Percentiles rank a stretch among this genome's conserved stretches.
These are phyloP conservation scores for Tinamus major DNA, from an alignment of 2,797 vertebrate genomes.

Conservation along the genomic window DNA sequence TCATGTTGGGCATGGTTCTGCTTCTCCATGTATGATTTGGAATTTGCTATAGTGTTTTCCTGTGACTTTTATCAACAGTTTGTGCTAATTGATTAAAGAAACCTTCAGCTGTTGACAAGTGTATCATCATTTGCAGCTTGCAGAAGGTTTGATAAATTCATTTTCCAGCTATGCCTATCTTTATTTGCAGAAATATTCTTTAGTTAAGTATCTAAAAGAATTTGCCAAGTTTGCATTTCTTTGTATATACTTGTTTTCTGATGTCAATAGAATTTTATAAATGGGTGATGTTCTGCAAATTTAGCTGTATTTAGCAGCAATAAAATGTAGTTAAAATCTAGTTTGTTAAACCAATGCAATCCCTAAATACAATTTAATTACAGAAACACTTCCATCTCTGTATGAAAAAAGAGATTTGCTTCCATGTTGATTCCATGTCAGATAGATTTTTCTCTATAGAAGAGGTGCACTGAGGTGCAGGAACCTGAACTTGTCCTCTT, in stretches of 20 bases:
- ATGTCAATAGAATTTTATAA: constrained; percentile 35
- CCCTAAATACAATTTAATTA: constrained; percentile 43
- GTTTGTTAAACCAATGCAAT: constrained; percentile 6
- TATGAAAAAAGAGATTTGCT: neutral
- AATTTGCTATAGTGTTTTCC: neutral
- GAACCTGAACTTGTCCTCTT: neutral
- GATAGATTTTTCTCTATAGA: neutral
- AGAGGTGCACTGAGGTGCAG: neutral
- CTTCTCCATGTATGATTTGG: constrained; percentile 33
- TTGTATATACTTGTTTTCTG: neutral
- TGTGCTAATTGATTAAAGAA: constrained; percentile 57
- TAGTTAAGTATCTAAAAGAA: constrained; percentile 45
- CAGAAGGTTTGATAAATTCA: constrained; percentile 32
- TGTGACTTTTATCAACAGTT: neutral
- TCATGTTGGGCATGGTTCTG: neutral
- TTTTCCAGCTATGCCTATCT: constrained; percentile 47
- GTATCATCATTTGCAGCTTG: constrained; percentile 59
- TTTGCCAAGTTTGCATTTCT: constrained; percentile 50
- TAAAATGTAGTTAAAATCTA: constrained; percentile 13
- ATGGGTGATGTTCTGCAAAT: constrained; percentile 43
- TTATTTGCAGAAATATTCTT: constrained; percentile 58
- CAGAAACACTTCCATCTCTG: neutral
- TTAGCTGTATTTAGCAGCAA: constrained; percentile 4
- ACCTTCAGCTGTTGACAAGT: constrained; percentile 23
- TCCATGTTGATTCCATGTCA: neutral